A percentile compares a stretch with the other conserved stretches of the same genome.
Evolutionary conservation across 2,888 invertebrate species (phyloP).

Genomic region (Steinernema carpocapsae): DNA sequence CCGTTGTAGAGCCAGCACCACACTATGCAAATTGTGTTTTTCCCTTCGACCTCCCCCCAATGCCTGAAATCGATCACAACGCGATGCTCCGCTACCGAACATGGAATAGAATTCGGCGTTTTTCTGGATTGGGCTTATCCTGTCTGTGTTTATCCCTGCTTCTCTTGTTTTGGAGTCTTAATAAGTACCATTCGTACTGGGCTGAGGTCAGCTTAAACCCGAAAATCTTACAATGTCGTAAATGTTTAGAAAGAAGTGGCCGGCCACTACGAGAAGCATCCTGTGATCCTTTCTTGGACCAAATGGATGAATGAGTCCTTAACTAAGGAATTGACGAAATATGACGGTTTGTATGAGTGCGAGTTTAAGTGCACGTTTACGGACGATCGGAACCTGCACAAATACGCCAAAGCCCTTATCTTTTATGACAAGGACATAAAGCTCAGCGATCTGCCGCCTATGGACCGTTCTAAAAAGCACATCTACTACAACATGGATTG

Average conservation of each 20-base stretch:
- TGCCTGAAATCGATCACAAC: no score
- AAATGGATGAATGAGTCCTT: background rate
- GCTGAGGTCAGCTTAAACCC: background rate
- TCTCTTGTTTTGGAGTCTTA: background rate
- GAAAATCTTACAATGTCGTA: background rate
- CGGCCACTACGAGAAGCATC: constrained; percentile 4
- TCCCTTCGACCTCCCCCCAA: no score
- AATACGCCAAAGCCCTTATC: constrained; percentile 4
- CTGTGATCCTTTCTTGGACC: constrained; percentile 14
- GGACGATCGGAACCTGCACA: background rate
- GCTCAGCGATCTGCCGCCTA: background rate
- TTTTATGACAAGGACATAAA: constrained; percentile 10
- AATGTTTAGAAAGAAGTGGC: background rate
- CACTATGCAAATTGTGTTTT: constrained; percentile 9
- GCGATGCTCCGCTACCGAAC: constrained; percentile 8
- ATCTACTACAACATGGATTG: constrained; percentile 21
- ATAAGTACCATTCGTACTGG: constrained; percentile 3
- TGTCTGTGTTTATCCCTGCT: background rate
- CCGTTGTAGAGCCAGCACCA: background rate
- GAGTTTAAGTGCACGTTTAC: background rate
- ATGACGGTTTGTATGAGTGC: background rate
- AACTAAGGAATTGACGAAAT: background rate
- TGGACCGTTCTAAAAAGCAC: background rate
- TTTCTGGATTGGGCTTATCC: background rate
- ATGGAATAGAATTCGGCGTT: background rate